Evolutionary conservation across 2,888 invertebrate genomes (phyloP), one percentile per base, ranked within the genome.

Genomic region (Leptinotarsa juncta): DNA sequence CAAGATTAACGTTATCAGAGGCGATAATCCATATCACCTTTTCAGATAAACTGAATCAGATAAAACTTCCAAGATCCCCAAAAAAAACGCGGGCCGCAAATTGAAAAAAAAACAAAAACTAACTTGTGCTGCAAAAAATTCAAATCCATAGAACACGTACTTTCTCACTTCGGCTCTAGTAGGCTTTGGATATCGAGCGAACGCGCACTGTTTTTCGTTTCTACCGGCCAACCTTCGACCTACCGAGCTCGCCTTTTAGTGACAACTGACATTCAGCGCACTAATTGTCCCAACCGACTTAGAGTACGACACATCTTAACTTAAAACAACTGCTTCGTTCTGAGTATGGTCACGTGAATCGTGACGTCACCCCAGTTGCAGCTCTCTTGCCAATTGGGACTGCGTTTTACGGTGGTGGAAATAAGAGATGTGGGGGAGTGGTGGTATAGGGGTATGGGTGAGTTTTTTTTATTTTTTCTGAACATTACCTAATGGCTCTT

Each of bases 81-180:
- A 48, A 51, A 67, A 74, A 74, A 73, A 69, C 42, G 26, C n/a
- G 26, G 32, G 50, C 65, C 73, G 67, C 65, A 65, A 70, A 67
- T 49, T 20, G 65, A 67, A 57, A 76, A 51, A 72, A 78, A 23
- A 70, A 32, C 65, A 81, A 82, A 81, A 81, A 84, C 85, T 83
- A 84, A 85, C 85, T 84, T 85, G 83, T 82, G 82, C 70, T 79
- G 83, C 77, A 83, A 82, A 83, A 83, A 83, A 81, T 84, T 85
- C 67, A 83, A 76, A 83, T 84, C 83, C 84, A 84, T 84, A 72
- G 76, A 77, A 74, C 71, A 73, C 53, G 65, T 48, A 70, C 66
- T 74, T 80, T 74, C 51, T 70, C 71, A 78, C 75, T 70, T 75
- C 70, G 65, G 57, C 62, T 53, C 71, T 23, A 69, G 55, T 66